Percentiles rank a stretch among this genome's conserved stretches.
These are phyloP conservation scores for Platalea minor DNA, from an alignment of 2,797 vertebrate species.

Conservation along the genomic window DNA sequence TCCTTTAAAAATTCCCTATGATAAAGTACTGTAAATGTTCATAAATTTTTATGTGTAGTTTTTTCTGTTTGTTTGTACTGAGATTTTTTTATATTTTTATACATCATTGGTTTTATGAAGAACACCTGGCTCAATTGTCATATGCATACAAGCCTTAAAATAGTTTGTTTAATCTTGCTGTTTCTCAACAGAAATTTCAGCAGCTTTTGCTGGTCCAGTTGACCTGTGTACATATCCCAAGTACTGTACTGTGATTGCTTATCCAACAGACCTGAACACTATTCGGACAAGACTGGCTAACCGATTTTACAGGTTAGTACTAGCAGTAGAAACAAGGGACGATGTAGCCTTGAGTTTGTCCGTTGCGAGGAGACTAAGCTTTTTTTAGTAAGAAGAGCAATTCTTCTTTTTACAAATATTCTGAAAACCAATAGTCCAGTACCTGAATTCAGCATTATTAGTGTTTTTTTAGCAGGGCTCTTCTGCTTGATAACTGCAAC, in stretches of 20 bases:
- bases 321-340: neutral
- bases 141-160: neutral
- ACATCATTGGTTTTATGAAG: neutral
- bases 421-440: neutral
- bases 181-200: conserved; percentile 84
- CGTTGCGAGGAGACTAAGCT: neutral
- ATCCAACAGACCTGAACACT: conserved; percentile 93
- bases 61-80: neutral
- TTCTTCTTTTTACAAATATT: neutral
- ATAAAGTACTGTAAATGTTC: neutral
- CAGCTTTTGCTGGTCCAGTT: conserved; percentile 92
- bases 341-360: neutral
- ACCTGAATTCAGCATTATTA: neutral
- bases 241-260: conserved; percentile 92
- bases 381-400: neutral
- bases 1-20: neutral
- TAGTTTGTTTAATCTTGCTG: neutral
- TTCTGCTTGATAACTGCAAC: neutral
- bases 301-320: conserved; percentile 94
- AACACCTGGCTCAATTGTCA: neutral
- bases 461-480: neutral
- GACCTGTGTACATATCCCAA: conserved; percentile 91
- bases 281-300: conserved; percentile 89
- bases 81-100: neutral
- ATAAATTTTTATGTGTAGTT: neutral